Evolutionary conservation across 2,113 vertebrate genomes (phyloP), one percentile per base, ranked within the genome.

Genomic region (Pseudorectes ferrugineus): DNA sequence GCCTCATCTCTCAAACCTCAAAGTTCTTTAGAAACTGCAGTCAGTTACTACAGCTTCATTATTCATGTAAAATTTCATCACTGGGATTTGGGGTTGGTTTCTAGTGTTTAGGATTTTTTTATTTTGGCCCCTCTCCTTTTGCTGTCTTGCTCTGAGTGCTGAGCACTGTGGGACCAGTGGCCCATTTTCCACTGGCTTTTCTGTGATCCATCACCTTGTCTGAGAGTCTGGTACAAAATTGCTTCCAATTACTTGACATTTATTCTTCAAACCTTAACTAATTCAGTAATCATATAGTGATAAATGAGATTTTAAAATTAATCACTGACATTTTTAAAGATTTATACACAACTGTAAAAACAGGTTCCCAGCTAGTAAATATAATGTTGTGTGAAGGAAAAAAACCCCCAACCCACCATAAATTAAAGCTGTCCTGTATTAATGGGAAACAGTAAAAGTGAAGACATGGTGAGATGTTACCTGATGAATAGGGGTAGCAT

Each of bases 241-340:
- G 45, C 48, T 61, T 78, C 77, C 70, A 79, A 78, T 92, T 76
- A 85, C 74, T 66, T 75, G 86, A 54, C 42, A 31, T 89, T 91
- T 96, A 79, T 85, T 76, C 83, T 91, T 91, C 81, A 95, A 92
- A 91, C 57, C 57, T 89, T 74, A 92, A 89, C 86, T 89, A 93
- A 95, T 86, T 93, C 52, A 85, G 58, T 76, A 79, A 73, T 92
- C 87, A 78, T 82, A 84, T 18, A 76, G 61, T 90, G 86, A 95
- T 88, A 80, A 94, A 97, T 81, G 92, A 81, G 91, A 87, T 88
- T 91, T 94, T 88, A 70, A 96, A 96, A 95, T 89, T 85, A 85
- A 89, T 92, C 74, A 38, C 77, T 89, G 77, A 54, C 84, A 97
- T 93, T 81, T 94, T 81, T 8, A 76, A 95, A 84, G 79, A 94